Base-by-base conservation (phyloP, 2,888 invertebrate species). In the Xestia rhomboidea region DNA sequence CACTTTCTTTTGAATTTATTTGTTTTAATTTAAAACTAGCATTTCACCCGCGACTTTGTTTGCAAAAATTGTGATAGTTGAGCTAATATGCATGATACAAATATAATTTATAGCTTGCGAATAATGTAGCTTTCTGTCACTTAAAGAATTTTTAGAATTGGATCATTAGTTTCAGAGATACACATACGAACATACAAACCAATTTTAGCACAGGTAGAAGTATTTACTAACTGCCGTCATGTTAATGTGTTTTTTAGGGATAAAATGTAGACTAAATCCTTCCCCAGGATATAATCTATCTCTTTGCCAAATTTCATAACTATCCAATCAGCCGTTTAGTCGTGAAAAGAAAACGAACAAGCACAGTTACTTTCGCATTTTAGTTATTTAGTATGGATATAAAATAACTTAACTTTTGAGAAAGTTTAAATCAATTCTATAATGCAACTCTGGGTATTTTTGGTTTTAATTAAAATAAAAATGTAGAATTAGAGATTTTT, bases 1-100 rank as follows among this genome's bases (percentile, higher is more conserved):
- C 3, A 24, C 51, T 54, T 73, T 73, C 73, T 41, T 73, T 73
- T 54, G 18, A 54, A 30, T 54, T 30, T 24, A 27, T 41, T 24
- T 24, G 41, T 57, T 41, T 69, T 69, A 24, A 15, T 27, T 57
- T 15, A 49, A 0, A 49, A 49, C 15, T 18, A 18, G 18, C 34
- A 5, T 6, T 34, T 34, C 34, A 5, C 34, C 34, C 5, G 34
- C 34, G 34, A 34, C 34, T 34, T 34, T 34, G 34, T 34, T 34
- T 6, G 34, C 34, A 34, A 2, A 34, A 34, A 34, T 34, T 34
- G 34, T 34, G 34, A 34, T 34, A 5, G 34, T 6, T 34, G 5
- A 6, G 34, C 34, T 34, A 34, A 2, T 34, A 5, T 4, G 5
- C 34, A 34, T 34, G 34, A 34, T 34, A 34, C 6, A 34, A 34